Evolutionary conservation across 1,140 invertebrate genomes (phyloP), one percentile per base, ranked within the genome.

Genomic region (Subanguina moxae): DNA sequence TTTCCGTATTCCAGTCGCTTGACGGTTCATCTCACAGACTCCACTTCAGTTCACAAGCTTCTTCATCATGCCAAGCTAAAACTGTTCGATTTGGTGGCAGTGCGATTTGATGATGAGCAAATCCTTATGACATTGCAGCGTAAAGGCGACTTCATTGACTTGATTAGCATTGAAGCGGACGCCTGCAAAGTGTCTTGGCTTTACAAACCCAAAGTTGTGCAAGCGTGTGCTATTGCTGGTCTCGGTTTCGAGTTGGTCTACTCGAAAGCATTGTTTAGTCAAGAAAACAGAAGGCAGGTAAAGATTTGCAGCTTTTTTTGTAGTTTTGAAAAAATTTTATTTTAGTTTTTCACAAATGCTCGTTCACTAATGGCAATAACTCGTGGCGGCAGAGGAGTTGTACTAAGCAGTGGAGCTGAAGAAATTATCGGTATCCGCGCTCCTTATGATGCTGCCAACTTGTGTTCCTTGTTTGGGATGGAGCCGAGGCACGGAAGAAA

Each of bases 11-110:
- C 70, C 45, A 80, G 79, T 42, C 69, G 80, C 52, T 52, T 82
- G 21, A 82, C 80, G 9, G 62, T 81, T 11, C 72, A 77, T 9
- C 64, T 83, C 13, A 68, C 71, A 3, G 80, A 80, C 30, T 52
- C 68, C 46, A 72, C 68, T 17, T 57, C 67, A 9, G 67, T 80
- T 32, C 72, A 79, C 28, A 73, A 69, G 67, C 57, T 80, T n/a
- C 65, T 66, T 15, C 76, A 80, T 68, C 68, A 81, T 68, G 57
- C 71, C 48, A 74, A 71, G 30, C 48, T 74, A 13, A 64, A 73
- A 52, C 75, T 78, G 17, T 82, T 77, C 48, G 80, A 82, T 57
- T 70, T 82, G 57, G 65, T 82, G 17, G 80, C 80, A 17, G 72
- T 82, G 13, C 70, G 80, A 7, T 66, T 72, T 32, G 61, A 57